Evolutionary conservation across 2,113 vertebrate species (phyloP).

Genomic region (Vombatus ursinus): DNA sequence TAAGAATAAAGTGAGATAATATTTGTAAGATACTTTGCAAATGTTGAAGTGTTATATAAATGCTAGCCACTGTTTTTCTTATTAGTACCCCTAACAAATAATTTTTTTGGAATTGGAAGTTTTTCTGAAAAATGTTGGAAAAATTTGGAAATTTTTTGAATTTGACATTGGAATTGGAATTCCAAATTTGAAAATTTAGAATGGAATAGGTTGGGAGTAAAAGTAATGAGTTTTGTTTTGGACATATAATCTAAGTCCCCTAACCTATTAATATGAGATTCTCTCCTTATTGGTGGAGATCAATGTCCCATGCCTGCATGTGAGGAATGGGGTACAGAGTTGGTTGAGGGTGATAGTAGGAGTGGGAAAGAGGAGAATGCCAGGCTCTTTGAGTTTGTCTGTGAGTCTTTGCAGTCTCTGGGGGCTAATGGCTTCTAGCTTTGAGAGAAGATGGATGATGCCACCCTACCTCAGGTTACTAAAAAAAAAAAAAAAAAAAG

Average conservation of each 20-base stretch:
- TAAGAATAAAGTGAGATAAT: too few relatives aligned
- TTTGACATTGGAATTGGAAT: not conserved
- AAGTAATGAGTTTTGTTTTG: not conserved
- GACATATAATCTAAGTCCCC: not conserved
- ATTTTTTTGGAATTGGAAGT: too few relatives aligned
- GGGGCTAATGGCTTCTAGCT: not conserved
- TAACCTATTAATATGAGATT: not conserved
- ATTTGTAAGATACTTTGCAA: too few relatives aligned
- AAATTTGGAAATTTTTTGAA: too few relatives aligned
- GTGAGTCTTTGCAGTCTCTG: not conserved
- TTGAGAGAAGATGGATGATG: not conserved
- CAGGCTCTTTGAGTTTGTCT: not conserved
- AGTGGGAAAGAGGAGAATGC: not conserved
- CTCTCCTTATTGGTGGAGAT: not conserved
- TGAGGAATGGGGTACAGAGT: not conserved
- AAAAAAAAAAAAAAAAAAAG: not conserved
- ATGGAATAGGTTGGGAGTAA: not conserved
- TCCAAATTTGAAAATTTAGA: not conserved
- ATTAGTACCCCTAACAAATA: too few relatives aligned
- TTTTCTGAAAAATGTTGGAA: too few relatives aligned
- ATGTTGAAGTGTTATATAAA: too few relatives aligned
- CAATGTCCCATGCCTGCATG: not conserved
- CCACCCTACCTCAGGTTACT: not conserved
- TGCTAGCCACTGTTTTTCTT: too few relatives aligned
- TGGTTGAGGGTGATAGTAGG: not conserved